Evolutionary conservation across 2,888 invertebrate genomes (phyloP), one percentile per base, ranked within the genome.

Genomic region (Vanessa cardui): DNA sequence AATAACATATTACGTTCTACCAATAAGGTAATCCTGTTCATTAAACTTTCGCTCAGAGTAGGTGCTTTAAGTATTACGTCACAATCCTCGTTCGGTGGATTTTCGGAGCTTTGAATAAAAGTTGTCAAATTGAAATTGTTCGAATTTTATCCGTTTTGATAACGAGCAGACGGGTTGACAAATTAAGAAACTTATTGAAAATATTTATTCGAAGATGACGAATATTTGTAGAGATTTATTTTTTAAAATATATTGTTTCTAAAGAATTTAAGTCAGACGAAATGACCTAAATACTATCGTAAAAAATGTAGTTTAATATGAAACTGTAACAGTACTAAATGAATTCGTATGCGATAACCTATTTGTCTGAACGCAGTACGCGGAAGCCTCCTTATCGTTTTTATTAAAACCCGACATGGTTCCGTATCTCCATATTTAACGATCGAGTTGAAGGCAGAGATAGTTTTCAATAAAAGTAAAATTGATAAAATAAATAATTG

Each of bases 51-150:
- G 16, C n/a, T 31, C 7, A 16, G 16, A 16, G 6, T 16, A 15
- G 26, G n/a, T 31, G 26, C 26, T 54, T 54, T 31, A n/a, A 39
- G 33, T 18, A 39, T 56, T 33, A 56, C 56, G 33, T 54, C 54
- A 31, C 56, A 18, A n/a, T 56, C 33, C n/a, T 56, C 33, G 47
- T 18, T 47, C 18, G 47, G 7, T 47, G 33, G 18, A 52, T 52
- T 9, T 9, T 18, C 56, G 33, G n/a, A 33, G 56, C 7, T 39
- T n/a, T 18, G 56, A 12, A 56, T 16, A 56, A 56, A 56, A 56
- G 56, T 56, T 56, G 33, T 39, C 56, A 33, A 39, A 56, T 56
- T 56, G 56, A 56, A 56, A 56, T 39, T 56, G 56, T 56, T 56
- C 26, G 33, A 39, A 56, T 56, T 56, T 18, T 26, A 26, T 39